Evolutionary conservation across 2,113 vertebrate genomes (phyloP), one percentile per base, ranked within the genome.

Genomic region (Sakesphorus luctuosus): DNA sequence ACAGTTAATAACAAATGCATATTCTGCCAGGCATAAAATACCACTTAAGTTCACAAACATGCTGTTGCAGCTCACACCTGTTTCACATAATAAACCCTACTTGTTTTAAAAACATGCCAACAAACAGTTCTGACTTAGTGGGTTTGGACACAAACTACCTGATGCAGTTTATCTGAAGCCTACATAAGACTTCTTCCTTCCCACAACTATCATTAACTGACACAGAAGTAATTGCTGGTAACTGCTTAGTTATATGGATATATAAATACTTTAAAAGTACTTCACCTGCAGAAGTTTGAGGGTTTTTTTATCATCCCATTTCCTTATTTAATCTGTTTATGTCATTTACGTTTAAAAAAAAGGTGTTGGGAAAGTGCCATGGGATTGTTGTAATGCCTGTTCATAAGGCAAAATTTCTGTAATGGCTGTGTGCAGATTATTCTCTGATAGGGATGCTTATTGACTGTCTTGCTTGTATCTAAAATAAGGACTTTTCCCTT

Each of bases 381-480:
- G 13, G 28, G 81, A 82, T 86, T 91, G 88, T n/a, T 93, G 73
- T 67, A 84, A 93, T 56, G n/a, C 47, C 61, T 55, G n/a, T 52
- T 76, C 71, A 75, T 84, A 87, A 76, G 28, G 55, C n/a, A 81
- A 84, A 89, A 79, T 68, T 75, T 58, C 69, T 78, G 20, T 82
- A 84, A 95, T 62, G 18, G 61, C 20, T 31, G 31, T 8, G 56
- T 43, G 65, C 40, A 92, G 88, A 93, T 93, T 49, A 63, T 49
- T 75, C 76, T 94, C 83, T 55, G 88, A 93, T 86, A 96, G 49
- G 62, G 61, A 87, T 92, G 50, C 78, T 92, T 78, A 71, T 31
- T 65, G 74, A 80, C 82, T 83, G 50, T 56, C 44, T 67, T 77
- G 58, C 59, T 76, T 56, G 36, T 68, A 81, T 87, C 81, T 89